Evolutionary conservation across 2,888 invertebrate species (phyloP), one percentile per base, ranked within the genome.

Genomic region (Acheta domesticus): DNA sequence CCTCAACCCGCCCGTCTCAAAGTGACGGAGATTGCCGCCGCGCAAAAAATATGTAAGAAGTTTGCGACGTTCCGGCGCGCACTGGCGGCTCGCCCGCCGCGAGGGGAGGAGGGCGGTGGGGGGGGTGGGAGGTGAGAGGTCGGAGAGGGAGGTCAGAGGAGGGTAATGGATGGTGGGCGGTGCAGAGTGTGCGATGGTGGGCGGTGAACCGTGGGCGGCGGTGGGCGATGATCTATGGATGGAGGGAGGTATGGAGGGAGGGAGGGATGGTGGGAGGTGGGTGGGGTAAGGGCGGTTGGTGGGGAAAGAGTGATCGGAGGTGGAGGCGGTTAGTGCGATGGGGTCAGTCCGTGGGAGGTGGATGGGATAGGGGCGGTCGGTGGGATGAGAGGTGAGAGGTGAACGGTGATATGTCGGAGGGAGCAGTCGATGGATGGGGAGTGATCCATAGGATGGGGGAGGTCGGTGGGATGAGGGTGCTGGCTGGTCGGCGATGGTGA

Each of bases 11-110:
- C 1, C 16, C 62, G 14, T n/a, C 62, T 62, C 62, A 14, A 62
- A 62, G 62, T 62, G 62, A 62, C 62, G 62, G 62, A 62, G 62
- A 62, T 62, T 14, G 62, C 62, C 4, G 14, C 4, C 16, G 8
- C 62, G 62, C 62, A 62, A 62, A 62, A 62, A 62, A 62, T 62
- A 62, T 62, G 62, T 62, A 62, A 62, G 62, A 62, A 62, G 62
- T 62, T 62, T 62, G 62, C 62, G 14, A 12, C 62, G 62, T n/a
- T 5, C 62, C n/a, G 8, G 14, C 62, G 62, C 62, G 62, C 12
- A 19, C 62, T 5, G 62, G 62, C 62, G 62, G 36, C 62, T 12
- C 62, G 14, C 36, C 36, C 36, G 0, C 36, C 36, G 8, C 14
- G 62, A n/a, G 14, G 62, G 16, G 16, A n/a, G 14, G 62, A 62